phyloP scores from a whole-genome alignment of 2,797 vertebrate genomes.

The Hypotaenidia okinawae region DNA sequence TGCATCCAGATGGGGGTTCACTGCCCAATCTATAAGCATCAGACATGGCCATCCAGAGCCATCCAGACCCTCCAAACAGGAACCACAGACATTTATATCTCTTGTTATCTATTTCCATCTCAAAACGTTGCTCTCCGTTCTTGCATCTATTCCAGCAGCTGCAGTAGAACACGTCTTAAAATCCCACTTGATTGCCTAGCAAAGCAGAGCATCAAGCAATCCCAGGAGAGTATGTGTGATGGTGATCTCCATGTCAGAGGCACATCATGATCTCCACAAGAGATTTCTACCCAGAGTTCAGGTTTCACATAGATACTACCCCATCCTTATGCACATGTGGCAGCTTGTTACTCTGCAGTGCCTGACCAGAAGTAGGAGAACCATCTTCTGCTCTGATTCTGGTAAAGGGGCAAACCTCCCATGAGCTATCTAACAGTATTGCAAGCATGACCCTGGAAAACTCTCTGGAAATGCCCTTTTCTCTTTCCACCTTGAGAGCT shows the following conservation, averaged over 20 bases:
- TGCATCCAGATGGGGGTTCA: too few species aligned
- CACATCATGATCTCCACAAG: too few species aligned
- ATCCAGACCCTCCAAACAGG: not conserved
- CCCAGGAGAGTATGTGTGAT: not conserved
- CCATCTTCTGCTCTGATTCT: constrained; percentile 16
- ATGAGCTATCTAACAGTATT: not conserved
- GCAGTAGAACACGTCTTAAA: not conserved
- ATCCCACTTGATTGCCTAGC: not conserved
- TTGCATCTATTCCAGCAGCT: not conserved
- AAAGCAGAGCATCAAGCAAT: fast-evolving
- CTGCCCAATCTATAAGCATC: not conserved
- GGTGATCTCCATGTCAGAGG: not conserved
- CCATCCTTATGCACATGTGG: not conserved
- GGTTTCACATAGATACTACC: not conserved
- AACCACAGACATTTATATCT: not conserved
- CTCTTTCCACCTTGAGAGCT: constrained; percentile 45
- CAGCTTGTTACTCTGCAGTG: not conserved
- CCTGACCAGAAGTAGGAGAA: not conserved
- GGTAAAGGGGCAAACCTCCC: constrained; percentile 6
- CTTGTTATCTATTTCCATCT: not conserved
- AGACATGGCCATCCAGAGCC: not conserved
- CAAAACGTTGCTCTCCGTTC: not conserved
- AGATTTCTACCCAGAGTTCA: not conserved
- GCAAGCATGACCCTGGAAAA: constrained; percentile 19
- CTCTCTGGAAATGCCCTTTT: constrained; percentile 45